These are phyloP conservation scores for Limnephilus marmoratus DNA, from an alignment of 2,888 invertebrate species.

Conservation along the genomic window DNA sequence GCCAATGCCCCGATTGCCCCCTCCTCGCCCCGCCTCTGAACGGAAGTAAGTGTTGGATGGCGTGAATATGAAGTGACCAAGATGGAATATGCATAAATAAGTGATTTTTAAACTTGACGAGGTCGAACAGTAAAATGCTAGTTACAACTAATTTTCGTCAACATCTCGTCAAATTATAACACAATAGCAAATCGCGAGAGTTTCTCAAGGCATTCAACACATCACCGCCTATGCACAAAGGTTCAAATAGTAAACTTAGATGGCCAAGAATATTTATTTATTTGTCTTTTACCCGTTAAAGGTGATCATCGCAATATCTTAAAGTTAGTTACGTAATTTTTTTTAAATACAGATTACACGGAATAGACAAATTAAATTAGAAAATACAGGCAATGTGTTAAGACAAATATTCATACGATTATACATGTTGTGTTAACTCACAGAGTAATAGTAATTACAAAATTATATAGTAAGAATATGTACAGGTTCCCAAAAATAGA, in stretches of 20 bases:
- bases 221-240: background rate
- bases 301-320: too few relatives aligned
- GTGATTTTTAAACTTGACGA: background rate
- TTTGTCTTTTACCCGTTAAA: too few relatives aligned
- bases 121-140: background rate
- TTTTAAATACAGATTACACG: too few relatives aligned
- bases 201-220: slow-evolving; percentile 46
- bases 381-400: too few relatives aligned
- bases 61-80: slow-evolving; percentile 14
- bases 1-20: background rate
- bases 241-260: background rate
- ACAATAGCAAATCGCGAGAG: slow-evolving; percentile 22
- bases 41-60: background rate
- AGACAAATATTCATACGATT: too few relatives aligned
- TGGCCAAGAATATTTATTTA: background rate
- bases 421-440: too few relatives aligned
- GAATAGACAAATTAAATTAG: too few relatives aligned
- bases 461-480: too few relatives aligned
- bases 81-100: slow-evolving; percentile 5
- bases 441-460: too few relatives aligned
- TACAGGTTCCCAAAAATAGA: too few relatives aligned
- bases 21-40: background rate
- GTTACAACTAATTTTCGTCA: background rate
- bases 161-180: slow-evolving; percentile 28
- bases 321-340: too few relatives aligned